A percentile compares a stretch with the other conserved stretches of the same genome.
phyloP scores from a whole-genome alignment of 1,140 invertebrate species.

The Piezodorus guildinii region DNA sequence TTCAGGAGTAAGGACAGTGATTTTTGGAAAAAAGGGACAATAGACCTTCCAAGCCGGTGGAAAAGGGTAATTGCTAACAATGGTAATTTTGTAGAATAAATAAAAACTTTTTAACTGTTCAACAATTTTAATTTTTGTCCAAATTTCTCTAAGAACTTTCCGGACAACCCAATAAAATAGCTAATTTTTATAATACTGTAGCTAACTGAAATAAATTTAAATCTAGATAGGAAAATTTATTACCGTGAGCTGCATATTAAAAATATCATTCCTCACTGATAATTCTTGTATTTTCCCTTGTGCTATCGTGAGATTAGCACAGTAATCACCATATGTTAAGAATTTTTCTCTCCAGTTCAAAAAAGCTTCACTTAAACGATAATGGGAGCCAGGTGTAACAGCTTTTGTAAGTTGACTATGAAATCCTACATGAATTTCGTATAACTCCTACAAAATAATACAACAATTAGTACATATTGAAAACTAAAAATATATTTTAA shows the following conservation, averaged over 20 bases:
- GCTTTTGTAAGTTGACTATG: slow-evolving; percentile 66
- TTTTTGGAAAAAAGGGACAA: too few species aligned
- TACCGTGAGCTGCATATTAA: not conserved
- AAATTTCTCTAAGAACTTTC: too few species aligned
- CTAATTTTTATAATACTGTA: too few species aligned
- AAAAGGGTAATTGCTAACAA: too few species aligned
- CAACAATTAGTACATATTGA: not conserved
- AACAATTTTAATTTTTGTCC: too few species aligned
- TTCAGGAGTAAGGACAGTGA: too few species aligned
- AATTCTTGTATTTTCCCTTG: slow-evolving; percentile 65
- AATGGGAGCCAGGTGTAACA: slow-evolving; percentile 36
- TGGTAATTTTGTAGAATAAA: too few species aligned
- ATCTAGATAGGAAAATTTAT: not conserved
- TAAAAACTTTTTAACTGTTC: too few species aligned
- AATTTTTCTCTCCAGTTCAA: slow-evolving; percentile 81
- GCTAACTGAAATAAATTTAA: too few species aligned
- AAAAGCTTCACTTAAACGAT: slow-evolving; percentile 62
- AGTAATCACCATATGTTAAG: slow-evolving; percentile 90
- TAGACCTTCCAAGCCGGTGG: too few species aligned
- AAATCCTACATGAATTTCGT: slow-evolving; percentile 75
- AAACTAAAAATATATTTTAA: too few species aligned
- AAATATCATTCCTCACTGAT: slow-evolving; percentile 46
- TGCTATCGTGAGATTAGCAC: slow-evolving; percentile 76
- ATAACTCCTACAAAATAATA: slow-evolving; percentile 50
- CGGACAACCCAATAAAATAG: too few species aligned